Evolutionary conservation across 2,888 invertebrate genomes (phyloP), one percentile per base, ranked within the genome.

Genomic region (Invenusta paracnida): DNA sequence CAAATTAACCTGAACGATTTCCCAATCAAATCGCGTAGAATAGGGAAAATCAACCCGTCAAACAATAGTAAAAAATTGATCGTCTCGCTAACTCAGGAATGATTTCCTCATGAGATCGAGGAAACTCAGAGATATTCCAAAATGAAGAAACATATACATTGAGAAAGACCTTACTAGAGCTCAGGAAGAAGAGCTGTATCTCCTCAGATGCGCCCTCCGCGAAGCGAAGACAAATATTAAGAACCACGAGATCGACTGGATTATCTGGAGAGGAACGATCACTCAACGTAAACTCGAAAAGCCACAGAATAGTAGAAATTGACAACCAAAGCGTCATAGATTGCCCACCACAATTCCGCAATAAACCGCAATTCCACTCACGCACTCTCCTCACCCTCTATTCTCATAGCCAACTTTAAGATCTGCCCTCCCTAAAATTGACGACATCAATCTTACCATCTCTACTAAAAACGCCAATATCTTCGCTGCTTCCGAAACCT

Each of bases 401-500:
- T 73, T 73, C 73, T 25, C 25, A 73, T 73, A 73, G 73, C 73
- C 73, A 25, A 73, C 25, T n/a, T 5, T 73, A 5, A 73, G 73
- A 73, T 73, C 73, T 73, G 73, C 27, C 23, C 73, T 73, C 73
- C 73, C 73, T 13, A 73, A 73, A 73, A 73, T 73, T 73, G 73
- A n/a, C 11, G 73, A 73, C 73, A 73, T 73, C 73, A 13, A 73
- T 73, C 73, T 73, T 73, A 73, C 73, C 73, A 73, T 25, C 73
- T 13, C 73, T 73, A 73, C 73, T 73, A 73, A 73, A 48, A 73
- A 73, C 73, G 23, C 25, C 73, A 73, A 48, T 73, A 73, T 73
- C 73, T 73, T 73, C 73, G 73, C 73, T 73, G 73, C 73, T 73
- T 73, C 73, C 73, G 73, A 73, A 73, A 73, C 17, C 73, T 73